phyloP scores from a whole-genome alignment of 2,797 vertebrate genomes.

The Semotilus atromaculatus region DNA sequence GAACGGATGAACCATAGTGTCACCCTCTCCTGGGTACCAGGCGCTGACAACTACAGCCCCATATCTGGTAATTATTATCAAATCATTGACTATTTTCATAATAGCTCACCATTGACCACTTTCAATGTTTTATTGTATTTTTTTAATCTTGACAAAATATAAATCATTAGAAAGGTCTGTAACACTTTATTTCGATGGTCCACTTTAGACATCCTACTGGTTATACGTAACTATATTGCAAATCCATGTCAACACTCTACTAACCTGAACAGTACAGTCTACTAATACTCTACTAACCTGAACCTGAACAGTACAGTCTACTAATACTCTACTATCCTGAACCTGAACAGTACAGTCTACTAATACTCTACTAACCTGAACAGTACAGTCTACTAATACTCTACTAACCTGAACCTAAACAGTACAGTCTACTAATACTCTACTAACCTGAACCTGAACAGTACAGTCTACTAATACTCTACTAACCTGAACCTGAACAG shows the following conservation, averaged over 20 bases:
- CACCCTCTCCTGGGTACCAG: constrained; percentile 75
- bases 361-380: too few relatives aligned
- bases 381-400: too few relatives aligned
- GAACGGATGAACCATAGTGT: constrained; percentile 58
- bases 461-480: too few relatives aligned
- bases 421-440: too few relatives aligned
- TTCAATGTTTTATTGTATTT: neutral
- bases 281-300: neutral
- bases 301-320: too few relatives aligned
- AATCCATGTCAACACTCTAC: neutral
- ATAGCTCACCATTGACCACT: neutral
- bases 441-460: too few relatives aligned
- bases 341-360: too few relatives aligned
- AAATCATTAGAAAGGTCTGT: neutral
- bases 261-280: neutral
- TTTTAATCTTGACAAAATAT: neutral
- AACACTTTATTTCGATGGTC: neutral
- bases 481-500: too few relatives aligned
- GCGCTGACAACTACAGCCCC: constrained; percentile 76
- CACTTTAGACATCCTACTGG: neutral
- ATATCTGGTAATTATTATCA: constrained; percentile 45
- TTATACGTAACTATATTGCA: neutral
- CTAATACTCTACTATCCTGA: too few relatives aligned
- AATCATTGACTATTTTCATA: neutral
- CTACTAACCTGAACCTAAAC: too few relatives aligned